Percentiles rank a stretch among this genome's conserved stretches.
Conservation (phyloP, 2,888 invertebrate genomes). For the Platycnemis pennipes region DNA sequence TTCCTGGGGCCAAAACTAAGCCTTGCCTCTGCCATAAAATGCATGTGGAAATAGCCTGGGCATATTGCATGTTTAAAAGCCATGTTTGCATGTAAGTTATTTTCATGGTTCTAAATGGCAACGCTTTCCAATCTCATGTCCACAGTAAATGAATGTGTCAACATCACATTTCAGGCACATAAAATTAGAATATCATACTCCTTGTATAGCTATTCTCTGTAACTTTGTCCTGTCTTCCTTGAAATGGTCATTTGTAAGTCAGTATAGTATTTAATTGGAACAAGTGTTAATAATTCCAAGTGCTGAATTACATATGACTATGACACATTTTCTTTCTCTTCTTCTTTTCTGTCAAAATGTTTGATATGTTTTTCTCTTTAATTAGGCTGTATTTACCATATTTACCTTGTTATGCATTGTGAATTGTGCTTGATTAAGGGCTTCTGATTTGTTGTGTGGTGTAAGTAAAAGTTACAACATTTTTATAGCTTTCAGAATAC, state of each 20-base stretch:
- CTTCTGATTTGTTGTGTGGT: conserved; percentile 77
- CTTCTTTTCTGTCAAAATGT: conserved; percentile 32
- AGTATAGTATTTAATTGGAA: conserved; percentile 51
- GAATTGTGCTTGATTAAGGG: conserved; percentile 74
- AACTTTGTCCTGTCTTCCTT: conserved; percentile 56
- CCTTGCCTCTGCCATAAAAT: conserved; percentile 62
- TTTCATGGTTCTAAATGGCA: conserved; percentile 55
- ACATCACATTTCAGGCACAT: conserved; percentile 54
- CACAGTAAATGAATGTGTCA: conserved; percentile 58
- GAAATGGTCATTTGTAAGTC: conserved; percentile 57
- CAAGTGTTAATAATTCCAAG: conserved; percentile 47
- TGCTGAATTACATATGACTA: conserved; percentile 58
- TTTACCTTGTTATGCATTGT: conserved; percentile 38
- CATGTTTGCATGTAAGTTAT: conserved; percentile 62
- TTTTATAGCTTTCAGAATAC: conserved; percentile 4
- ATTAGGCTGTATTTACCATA: neutral
- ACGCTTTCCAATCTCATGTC: conserved; percentile 63
- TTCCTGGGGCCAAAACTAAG: conserved; percentile 67
- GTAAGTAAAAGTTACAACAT: conserved; percentile 74
- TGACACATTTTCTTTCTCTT: conserved; percentile 47
- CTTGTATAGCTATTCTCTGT: conserved; percentile 54
- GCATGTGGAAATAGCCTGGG: conserved; percentile 66
- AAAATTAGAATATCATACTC: conserved; percentile 48
- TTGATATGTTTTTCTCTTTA: conserved; percentile 45
- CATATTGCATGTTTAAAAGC: conserved; percentile 61